Percentiles rank a stretch among this genome's conserved stretches.
phyloP scores from a whole-genome alignment of 2,113 vertebrate genomes.

The Anolis carolinensis region DNA sequence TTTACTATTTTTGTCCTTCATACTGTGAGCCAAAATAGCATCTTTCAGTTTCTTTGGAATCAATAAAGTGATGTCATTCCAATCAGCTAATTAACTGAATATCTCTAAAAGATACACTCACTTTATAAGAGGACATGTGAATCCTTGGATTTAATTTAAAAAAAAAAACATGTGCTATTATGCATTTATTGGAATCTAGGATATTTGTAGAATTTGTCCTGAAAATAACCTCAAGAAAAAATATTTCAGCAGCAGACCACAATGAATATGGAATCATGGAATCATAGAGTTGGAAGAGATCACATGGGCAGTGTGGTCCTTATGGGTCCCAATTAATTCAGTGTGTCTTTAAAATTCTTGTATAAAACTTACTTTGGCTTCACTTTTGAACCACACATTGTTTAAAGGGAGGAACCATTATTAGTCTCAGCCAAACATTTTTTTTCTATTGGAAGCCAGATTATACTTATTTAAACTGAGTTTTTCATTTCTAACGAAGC shows the following conservation, averaged over 20 bases:
- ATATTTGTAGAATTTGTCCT: not conserved
- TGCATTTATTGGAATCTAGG: not conserved
- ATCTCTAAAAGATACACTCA: too few species aligned
- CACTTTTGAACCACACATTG: not conserved
- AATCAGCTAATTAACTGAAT: not conserved
- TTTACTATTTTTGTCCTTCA: not conserved
- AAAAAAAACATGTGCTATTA: not conserved
- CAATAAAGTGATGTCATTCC: not conserved
- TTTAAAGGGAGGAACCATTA: not conserved
- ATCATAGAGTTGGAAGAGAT: too few species aligned
- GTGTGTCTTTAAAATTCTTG: not conserved
- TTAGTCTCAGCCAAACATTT: not conserved
- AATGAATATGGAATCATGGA: too few species aligned
- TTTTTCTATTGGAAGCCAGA: too few species aligned
- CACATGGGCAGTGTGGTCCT: not conserved
- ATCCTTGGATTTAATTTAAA: not conserved
- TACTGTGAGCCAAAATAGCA: not conserved
- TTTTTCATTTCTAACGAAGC: not conserved
- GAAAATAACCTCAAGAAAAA: too few species aligned
- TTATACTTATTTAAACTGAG: not conserved
- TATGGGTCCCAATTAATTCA: not conserved
- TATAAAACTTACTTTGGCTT: not conserved
- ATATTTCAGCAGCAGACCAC: too few species aligned
- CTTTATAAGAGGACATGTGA: not conserved
- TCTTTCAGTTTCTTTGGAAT: not conserved